Base-by-base conservation (phyloP, 1,140 invertebrate genomes). In the Halictus rubicundus region DNA sequence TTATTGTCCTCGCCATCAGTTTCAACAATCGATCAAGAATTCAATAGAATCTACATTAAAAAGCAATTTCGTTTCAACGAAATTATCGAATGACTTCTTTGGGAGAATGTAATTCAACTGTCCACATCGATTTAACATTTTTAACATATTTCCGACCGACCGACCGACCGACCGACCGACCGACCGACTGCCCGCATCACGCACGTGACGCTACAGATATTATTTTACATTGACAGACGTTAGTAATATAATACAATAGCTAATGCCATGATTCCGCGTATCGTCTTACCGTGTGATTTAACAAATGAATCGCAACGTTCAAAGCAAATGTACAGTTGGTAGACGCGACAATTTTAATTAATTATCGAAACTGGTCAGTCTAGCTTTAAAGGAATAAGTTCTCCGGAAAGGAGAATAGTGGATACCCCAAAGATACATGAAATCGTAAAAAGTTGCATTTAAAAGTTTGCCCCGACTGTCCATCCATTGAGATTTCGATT, bases 251-350 rank as follows among this genome's bases (percentile, higher is more conserved):
- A 78, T 78, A 49, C 16, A 32, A 19, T n/a, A 32, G 23, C 46
- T 52, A 66, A 52, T 42, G 46, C 64, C 23, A 37, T 64, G 82
- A 83, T 81, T 81, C 54, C 42, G 57, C 59, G 60, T 69, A 78
- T 83, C 65, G 21, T 49, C n/a, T 78, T 78, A 63, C 37, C 27
- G 23, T 39, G 21, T 72, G 39, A 75, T 46, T 61, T 46, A 59
- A 39, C 32, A 42, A 83, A 73, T 81, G 12, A 46, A 21, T 27
- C 59, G 21, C 57, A 60, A 69, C n/a, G 5, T 21, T 54, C 19
- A 32, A 59, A 54, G 65, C n/a, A 46, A 39, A 65, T 16, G 39
- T 14, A 19, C 59, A 2, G 9, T 74, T 27, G 27, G 32, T n/a
- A 25, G 49, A 71, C 21, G 19, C 7, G 32, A 64, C 63, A 42